phyloP scores from a whole-genome alignment of 2,888 invertebrate species.

The Aricia artaxerxes region DNA sequence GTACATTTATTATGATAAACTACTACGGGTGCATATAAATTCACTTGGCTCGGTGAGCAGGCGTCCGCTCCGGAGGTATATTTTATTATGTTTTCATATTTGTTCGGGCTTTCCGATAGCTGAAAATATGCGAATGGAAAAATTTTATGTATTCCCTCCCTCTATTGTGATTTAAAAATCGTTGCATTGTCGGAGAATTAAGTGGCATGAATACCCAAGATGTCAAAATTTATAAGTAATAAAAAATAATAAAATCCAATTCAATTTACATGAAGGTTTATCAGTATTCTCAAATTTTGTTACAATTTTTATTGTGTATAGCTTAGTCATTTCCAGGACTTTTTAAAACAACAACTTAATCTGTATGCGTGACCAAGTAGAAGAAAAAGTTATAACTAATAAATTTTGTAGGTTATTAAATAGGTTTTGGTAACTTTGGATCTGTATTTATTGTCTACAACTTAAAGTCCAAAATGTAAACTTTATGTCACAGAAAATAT shows the following conservation, averaged over 20 bases:
- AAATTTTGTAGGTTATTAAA: no score
- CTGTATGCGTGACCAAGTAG: no score
- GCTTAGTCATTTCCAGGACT: no score
- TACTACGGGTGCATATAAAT: conserved; percentile 43
- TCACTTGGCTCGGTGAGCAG: conserved; percentile 42
- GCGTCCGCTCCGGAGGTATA: conserved; percentile 21
- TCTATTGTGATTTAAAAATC: conserved; percentile 1
- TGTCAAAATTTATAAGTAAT: background rate
- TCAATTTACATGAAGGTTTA: no score
- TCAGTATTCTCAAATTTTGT: no score
- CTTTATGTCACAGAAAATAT: no score
- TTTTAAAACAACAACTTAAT: no score
- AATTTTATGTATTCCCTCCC: conserved; percentile 2
- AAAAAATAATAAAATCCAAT: background rate
- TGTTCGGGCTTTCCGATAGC: conserved; percentile 22
- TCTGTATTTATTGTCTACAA: no score
- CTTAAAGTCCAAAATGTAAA: no score
- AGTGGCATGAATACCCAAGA: background rate
- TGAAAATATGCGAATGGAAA: conserved; percentile 18
- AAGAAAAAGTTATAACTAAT: no score
- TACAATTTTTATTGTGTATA: no score
- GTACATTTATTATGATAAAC: conserved; percentile 43
- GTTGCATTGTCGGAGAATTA: background rate
- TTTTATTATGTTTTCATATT: conserved; percentile 21
- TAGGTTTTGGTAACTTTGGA: no score